Conservation (phyloP, 2,888 invertebrate species). For the Ichneumoninae sp. region DNA sequence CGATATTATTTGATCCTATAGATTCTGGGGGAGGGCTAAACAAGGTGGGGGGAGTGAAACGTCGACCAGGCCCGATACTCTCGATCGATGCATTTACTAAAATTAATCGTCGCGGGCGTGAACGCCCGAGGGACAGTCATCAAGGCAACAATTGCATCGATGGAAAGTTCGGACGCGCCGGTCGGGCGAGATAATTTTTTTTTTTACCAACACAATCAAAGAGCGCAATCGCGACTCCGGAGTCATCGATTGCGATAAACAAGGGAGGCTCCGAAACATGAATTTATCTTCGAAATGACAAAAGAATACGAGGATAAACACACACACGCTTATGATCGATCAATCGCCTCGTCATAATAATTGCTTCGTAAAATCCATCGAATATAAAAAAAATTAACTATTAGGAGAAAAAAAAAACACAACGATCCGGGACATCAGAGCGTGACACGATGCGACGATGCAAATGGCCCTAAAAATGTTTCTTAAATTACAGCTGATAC, state of each 20-base stretch:
- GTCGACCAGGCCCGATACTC: constrained; percentile 65
- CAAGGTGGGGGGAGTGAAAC: constrained; percentile 50
- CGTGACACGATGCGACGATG: constrained; percentile 63
- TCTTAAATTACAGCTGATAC: constrained; percentile 12
- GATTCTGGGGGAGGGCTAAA: constrained; percentile 53
- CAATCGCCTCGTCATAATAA: constrained; percentile 25
- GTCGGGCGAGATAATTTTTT: background rate
- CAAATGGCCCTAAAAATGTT: constrained; percentile 53
- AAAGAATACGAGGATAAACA: constrained; percentile 36
- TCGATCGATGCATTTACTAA: constrained; percentile 65
- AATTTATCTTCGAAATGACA: constrained; percentile 10
- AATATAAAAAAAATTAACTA: constrained; percentile 17
- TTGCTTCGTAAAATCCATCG: constrained; percentile 23
- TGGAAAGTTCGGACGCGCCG: constrained; percentile 20
- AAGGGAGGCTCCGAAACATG: constrained; percentile 25
- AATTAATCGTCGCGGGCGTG: background rate
- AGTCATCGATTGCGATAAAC: constrained; percentile 13
- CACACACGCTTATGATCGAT: constrained; percentile 53
- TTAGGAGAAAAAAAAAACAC: constrained; percentile 35
- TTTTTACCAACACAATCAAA: constrained; percentile 34
- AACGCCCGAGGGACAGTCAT: background rate
- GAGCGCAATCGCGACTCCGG: constrained; percentile 23
- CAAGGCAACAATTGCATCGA: constrained; percentile 20
- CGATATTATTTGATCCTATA: constrained; percentile 67
- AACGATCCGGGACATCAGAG: constrained; percentile 48